Evolutionary conservation across 2,113 vertebrate genomes (phyloP).

Genomic region (Oncorhynchus nerka): DNA sequence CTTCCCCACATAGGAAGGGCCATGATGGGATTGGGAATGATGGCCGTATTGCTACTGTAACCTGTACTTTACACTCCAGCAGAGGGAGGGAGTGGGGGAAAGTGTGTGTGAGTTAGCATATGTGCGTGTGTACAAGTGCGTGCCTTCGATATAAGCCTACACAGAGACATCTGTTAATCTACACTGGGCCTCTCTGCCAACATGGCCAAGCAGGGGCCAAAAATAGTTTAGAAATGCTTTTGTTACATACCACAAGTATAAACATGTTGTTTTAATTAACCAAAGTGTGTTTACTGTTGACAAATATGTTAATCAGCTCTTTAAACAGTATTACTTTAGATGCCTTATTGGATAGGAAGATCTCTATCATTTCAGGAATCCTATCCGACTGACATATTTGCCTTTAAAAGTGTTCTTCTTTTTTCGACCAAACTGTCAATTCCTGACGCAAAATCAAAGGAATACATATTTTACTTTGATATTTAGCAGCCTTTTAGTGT

Average conservation of each 20-base stretch:
- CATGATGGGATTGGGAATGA: neutral
- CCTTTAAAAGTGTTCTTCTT: conserved; percentile 10
- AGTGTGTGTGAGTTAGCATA: neutral
- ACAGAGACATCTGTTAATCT: conserved; percentile 36
- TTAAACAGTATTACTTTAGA: conserved; percentile 47
- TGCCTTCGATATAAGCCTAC: conserved; percentile 7
- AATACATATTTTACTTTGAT: conserved; percentile 11
- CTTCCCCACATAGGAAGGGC: conserved; percentile 85
- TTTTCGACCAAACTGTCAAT: conserved; percentile 19
- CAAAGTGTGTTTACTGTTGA: conserved; percentile 32
- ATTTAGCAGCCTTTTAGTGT: conserved; percentile 12
- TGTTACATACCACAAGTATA: conserved; percentile 21
- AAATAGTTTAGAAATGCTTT: conserved; percentile 28
- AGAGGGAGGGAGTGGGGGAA: neutral
- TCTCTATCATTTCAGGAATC: conserved; percentile 42
- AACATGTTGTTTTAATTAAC: conserved; percentile 7
- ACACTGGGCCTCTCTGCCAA: conserved; percentile 53
- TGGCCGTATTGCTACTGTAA: neutral
- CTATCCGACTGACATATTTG: conserved; percentile 26
- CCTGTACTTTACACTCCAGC: too few species aligned
- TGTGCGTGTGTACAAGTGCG: neutral
- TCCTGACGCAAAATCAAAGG: conserved; percentile 1
- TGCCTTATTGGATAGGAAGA: conserved; percentile 19
- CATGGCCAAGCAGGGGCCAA: conserved; percentile 35
- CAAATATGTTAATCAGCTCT: conserved; percentile 35